These are phyloP conservation scores for Macrochelys suwanniensis DNA, from an alignment of 2,797 vertebrate species.

Conservation along the genomic window DNA sequence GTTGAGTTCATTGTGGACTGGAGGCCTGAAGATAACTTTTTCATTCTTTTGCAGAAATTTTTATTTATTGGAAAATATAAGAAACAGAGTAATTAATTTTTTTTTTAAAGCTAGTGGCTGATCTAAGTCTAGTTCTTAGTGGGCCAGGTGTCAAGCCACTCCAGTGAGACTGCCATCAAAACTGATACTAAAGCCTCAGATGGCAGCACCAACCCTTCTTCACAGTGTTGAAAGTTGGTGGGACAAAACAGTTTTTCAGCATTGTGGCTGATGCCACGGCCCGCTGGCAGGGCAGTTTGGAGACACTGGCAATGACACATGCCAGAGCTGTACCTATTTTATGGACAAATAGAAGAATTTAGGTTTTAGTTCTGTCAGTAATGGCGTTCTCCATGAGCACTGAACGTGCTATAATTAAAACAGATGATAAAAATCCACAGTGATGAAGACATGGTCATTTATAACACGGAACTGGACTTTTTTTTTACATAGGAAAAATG, in stretches of 20 bases:
- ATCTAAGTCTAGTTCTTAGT: neutral
- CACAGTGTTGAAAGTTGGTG: neutral
- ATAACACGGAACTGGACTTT: neutral
- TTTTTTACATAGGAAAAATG: conserved; percentile 91
- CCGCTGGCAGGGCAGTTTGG: neutral
- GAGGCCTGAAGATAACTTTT: neutral
- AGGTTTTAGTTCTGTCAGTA: neutral
- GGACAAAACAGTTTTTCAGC: neutral
- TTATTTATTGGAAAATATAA: neutral
- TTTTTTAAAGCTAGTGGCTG: neutral
- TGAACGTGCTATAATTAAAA: neutral
- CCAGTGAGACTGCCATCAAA: neutral
- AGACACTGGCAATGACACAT: neutral
- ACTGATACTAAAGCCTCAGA: neutral
- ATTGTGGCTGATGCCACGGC: neutral
- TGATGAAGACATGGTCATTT: neutral
- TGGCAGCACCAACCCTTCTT: neutral
- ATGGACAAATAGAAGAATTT: neutral
- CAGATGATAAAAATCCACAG: neutral
- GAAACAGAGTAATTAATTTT: neutral
- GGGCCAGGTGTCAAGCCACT: neutral
- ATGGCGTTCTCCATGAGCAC: neutral
- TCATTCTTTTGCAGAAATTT: neutral
- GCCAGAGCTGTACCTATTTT: neutral
- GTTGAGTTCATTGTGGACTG: rapidly evolving